Conservation (phyloP, 2,113 vertebrate species). For the Pavo muticus region DNA sequence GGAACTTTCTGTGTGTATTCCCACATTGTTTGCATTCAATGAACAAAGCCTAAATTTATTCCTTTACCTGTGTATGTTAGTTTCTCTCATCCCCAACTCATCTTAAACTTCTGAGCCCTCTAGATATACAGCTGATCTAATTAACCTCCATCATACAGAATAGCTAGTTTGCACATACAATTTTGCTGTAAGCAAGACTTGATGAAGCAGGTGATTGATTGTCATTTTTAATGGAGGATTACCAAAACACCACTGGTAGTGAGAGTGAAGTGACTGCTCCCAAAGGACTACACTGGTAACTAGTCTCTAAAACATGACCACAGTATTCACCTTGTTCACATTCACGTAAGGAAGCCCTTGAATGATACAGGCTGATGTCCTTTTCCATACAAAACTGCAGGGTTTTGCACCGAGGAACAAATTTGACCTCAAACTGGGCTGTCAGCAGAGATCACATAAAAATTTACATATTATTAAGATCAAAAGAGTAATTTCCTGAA, state of each 20-base stretch:
- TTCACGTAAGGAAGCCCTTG: not conserved
- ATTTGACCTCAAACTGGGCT: not conserved
- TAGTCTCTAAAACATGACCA: not conserved
- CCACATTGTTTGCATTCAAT: not conserved
- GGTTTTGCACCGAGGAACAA: not conserved
- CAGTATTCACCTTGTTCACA: not conserved
- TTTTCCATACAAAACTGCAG: not conserved
- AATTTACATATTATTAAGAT: conserved; percentile 39
- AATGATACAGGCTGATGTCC: not conserved
- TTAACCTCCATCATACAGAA: not conserved
- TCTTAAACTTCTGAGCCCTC: not conserved
- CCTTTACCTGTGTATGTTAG: not conserved
- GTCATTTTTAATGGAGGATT: not conserved
- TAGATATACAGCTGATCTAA: not conserved
- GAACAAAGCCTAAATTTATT: not conserved
- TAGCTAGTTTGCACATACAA: not conserved
- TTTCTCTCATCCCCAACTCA: not conserved
- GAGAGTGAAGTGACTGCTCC: not conserved
- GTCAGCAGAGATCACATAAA: not conserved
- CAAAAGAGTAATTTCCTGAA: conserved; percentile 8
- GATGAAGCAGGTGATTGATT: not conserved
- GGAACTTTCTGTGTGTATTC: not conserved
- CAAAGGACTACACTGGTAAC: not conserved
- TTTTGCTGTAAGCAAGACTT: not conserved
- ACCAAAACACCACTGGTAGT: not conserved